These are phyloP conservation scores for Myodes glareolus DNA, from an alignment of 2,113 vertebrate species.

Conservation along the genomic window DNA sequence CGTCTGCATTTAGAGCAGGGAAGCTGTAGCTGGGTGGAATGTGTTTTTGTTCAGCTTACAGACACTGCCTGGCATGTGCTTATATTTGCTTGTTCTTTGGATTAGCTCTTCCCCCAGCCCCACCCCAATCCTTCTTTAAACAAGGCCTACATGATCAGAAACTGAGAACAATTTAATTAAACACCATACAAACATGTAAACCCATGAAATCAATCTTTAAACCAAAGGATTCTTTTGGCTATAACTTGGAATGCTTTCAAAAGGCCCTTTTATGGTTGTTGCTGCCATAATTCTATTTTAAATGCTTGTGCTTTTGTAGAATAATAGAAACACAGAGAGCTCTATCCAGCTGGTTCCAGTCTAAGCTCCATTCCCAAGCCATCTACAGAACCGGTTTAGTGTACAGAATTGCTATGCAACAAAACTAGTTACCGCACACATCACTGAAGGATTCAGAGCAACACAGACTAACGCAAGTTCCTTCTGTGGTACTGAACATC, in stretches of 20 bases:
- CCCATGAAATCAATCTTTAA: constrained; percentile 38
- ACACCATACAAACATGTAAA: not conserved
- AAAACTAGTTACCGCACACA: not conserved
- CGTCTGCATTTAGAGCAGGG: not conserved
- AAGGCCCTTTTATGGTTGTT: not conserved
- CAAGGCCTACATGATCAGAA: not conserved
- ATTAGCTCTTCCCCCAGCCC: not conserved
- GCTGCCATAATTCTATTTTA: constrained; percentile 24
- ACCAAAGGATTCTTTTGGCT: not conserved
- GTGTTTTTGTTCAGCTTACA: not conserved
- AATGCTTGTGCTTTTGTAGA: constrained; percentile 4
- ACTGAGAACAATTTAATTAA: not conserved
- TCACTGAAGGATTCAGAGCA: not conserved
- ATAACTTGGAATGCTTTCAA: not conserved
- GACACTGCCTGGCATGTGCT: not conserved
- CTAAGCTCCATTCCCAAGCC: not conserved
- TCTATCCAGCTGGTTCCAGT: not conserved
- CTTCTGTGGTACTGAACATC: not conserved
- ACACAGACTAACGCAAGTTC: not conserved
- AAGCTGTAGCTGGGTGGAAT: not conserved
- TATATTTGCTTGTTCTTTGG: not conserved
- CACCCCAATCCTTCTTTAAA: not conserved
- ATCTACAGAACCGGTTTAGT: not conserved
- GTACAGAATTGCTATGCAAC: not conserved
- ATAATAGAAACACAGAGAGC: not conserved